Evolutionary conservation across 92 coral and sea anemone genomes (phyloP), one percentile per base, ranked within the genome.

Genomic region (Epizoanthus stellaris): DNA sequence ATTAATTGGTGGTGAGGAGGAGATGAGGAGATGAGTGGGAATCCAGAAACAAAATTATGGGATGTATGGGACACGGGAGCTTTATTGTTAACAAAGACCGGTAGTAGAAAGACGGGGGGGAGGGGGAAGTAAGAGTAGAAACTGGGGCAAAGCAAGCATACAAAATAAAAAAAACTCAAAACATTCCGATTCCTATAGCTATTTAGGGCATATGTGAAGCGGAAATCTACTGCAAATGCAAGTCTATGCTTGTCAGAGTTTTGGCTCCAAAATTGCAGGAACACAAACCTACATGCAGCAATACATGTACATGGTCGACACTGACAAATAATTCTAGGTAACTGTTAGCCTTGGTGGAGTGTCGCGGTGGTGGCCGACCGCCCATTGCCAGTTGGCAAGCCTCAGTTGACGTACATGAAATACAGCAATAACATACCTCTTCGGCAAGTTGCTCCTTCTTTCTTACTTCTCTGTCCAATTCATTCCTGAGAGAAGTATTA

Each of bases 401-500:
- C 39, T 4, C 30, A 3, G 58, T 42, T 40, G 17, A 72, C 17
- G 62, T n/a, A 53, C 21, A 56, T 64, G 66, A 6, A 1, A 42
- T 7, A 53, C 7, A 2, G 42, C 13, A 16, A 23, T 30, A 34
- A 3, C 54, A 82, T 21, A 96, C 99, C 97, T 96, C 98, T 79
- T 94, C 88, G 62, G 94, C 93, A 19, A 96, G 95, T 53, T 94
- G 90, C 71, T 93, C 99, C 74, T 93, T 90, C 89, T 88, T 93
- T 66, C 81, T 86, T 30, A 80, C 81, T 80, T 96, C 99, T 47
- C 94, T 87, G 66, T 94, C 98, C 60, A 96, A 75, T 67, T 96
- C 97, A 77, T 90, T 91, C 88, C 95, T 92, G 10, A 96, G 83
- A 4, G 98, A 92, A 9, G 96, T 94, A 68, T 96, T 96, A n/a